Conservation (phyloP, 2,888 invertebrate species). For the Reticulitermes lucifugus region DNA sequence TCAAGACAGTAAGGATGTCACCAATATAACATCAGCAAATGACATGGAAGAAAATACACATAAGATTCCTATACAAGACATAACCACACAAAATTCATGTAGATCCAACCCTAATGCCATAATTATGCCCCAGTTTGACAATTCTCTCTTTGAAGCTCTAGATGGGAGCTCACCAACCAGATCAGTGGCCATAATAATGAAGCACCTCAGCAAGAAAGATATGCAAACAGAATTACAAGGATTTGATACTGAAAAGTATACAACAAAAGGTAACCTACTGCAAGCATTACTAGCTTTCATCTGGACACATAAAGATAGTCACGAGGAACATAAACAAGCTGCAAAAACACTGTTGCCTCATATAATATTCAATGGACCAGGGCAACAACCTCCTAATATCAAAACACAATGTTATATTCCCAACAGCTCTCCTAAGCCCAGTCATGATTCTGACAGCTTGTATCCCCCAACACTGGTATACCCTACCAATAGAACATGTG, state of each 20-base stretch:
- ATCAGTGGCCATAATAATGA: neutral
- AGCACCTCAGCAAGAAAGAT: constrained; percentile 3
- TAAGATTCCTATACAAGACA: neutral
- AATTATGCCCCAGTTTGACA: neutral
- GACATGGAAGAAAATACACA: neutral
- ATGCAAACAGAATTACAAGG: neutral
- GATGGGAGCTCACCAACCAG: constrained; percentile 3
- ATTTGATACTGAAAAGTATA: constrained; percentile 23
- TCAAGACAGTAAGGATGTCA: neutral
- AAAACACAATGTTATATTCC: constrained; percentile 26
- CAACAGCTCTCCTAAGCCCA: neutral
- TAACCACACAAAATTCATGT: neutral
- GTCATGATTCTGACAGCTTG: neutral
- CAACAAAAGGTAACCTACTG: constrained; percentile 34
- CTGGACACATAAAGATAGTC: constrained; percentile 27
- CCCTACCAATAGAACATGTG: constrained; percentile 24
- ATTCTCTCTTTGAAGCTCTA: constrained; percentile 20
- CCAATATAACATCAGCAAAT: neutral
- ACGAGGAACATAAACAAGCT: constrained; percentile 15
- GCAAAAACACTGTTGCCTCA: constrained; percentile 41
- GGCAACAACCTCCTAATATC: constrained; percentile 1
- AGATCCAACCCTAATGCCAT: neutral
- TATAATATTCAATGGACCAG: constrained; percentile 25
- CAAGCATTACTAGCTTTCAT: constrained; percentile 38
- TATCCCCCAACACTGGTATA: constrained; percentile 11